phyloP scores from a whole-genome alignment of 2,113 vertebrate genomes.

The Rattus norvegicus region GRCr8 NC_086032.1:82985001-82985500 shows the following conservation, averaged over 20 bases:
- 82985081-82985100: neutral
- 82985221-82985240: no score
- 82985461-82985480: neutral
- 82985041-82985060: neutral
- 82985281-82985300: no score
- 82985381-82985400: neutral
- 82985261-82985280: no score
- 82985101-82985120: neutral
- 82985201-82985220: no score
- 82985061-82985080: neutral
- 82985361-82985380: neutral
- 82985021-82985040: neutral
- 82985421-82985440: neutral
- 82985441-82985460: neutral
- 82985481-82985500: neutral
- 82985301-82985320: no score
- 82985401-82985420: neutral
- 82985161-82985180: no score
- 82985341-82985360: no score
- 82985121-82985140: neutral
- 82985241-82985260: no score
- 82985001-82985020: neutral
- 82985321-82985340: no score
- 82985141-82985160: neutral
- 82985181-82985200: no score